phyloP scores from a whole-genome alignment of 2,797 vertebrate species.

The Falco columbarius region DNA sequence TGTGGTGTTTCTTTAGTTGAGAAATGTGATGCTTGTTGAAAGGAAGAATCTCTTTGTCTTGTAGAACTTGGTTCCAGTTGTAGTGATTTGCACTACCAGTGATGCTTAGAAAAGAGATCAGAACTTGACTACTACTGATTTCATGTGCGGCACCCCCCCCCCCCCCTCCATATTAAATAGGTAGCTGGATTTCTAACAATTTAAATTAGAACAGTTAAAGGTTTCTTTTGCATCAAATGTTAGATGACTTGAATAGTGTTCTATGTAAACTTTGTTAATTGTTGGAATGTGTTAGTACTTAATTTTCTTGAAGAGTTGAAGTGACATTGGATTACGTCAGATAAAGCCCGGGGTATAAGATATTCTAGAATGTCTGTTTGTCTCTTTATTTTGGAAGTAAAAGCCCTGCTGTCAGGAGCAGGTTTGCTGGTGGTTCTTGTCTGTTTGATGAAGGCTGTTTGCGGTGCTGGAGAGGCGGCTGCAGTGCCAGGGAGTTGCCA shows the following conservation, averaged over 20 bases:
- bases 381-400: not conserved
- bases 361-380: not conserved
- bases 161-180: not conserved
- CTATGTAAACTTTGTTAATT: not conserved
- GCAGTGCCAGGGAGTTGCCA: conserved; percentile 49
- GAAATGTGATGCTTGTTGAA: not conserved
- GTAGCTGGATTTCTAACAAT: not conserved
- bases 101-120: not conserved
- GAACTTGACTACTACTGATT: not conserved
- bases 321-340: not conserved
- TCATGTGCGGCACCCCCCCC: not conserved
- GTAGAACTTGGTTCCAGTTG: not conserved
- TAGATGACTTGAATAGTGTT: not conserved
- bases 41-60: not conserved
- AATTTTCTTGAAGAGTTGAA: not conserved
- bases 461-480: not conserved
- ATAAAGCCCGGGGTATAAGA: not conserved
- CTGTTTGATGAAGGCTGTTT: not conserved
- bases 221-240: not conserved
- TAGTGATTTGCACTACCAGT: not conserved
- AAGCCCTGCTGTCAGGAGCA: not conserved
- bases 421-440: not conserved
- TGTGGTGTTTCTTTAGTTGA: not conserved
- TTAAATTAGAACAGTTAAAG: not conserved
- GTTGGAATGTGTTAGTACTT: fast-evolving